These are phyloP conservation scores for Tenualosa thibaudeaui DNA, from an alignment of 2,797 vertebrate genomes.

Conservation along the genomic window DNA sequence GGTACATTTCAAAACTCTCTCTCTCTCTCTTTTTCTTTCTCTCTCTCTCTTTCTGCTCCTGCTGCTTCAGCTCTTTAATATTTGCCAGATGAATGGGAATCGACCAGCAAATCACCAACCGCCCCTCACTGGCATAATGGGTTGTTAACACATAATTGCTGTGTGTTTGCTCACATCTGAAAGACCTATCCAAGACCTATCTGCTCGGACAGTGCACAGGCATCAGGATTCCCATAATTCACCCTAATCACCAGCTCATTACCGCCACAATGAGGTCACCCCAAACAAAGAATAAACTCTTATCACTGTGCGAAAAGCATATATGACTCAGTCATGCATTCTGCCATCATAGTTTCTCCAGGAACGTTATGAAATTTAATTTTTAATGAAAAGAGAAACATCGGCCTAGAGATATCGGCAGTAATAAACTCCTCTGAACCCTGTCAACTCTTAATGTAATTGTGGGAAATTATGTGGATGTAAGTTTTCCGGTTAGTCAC, in stretches of 20 bases:
- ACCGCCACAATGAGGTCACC: slow-evolving; percentile 58
- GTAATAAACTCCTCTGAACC: not conserved
- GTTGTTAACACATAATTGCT: slow-evolving; percentile 65
- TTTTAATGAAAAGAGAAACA: not conserved
- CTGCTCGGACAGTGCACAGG: slow-evolving; percentile 56
- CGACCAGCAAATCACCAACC: slow-evolving; percentile 49
- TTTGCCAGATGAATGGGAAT: slow-evolving; percentile 60
- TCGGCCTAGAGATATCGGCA: not conserved
- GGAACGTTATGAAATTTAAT: not conserved
- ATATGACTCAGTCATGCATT: slow-evolving; percentile 56
- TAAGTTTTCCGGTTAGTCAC: not conserved
- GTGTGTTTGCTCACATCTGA: slow-evolving; percentile 62
- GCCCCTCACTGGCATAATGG: slow-evolving; percentile 55
- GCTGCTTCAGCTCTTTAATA: slow-evolving; percentile 38
- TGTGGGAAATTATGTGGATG: not conserved
- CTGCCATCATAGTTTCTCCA: not conserved
- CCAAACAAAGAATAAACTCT: slow-evolving; percentile 63
- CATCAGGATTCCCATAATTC: slow-evolving; percentile 63
- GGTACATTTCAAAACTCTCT: not conserved
- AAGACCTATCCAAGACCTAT: slow-evolving; percentile 58
- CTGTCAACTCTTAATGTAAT: not conserved
- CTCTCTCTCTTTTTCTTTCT: slow-evolving; percentile 11
- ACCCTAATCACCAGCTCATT: slow-evolving; percentile 70
- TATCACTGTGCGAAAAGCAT: slow-evolving; percentile 49
- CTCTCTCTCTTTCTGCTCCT: slow-evolving; percentile 10